phyloP scores from a whole-genome alignment of 2,888 invertebrate species.

The Heliconius cydno region DNA sequence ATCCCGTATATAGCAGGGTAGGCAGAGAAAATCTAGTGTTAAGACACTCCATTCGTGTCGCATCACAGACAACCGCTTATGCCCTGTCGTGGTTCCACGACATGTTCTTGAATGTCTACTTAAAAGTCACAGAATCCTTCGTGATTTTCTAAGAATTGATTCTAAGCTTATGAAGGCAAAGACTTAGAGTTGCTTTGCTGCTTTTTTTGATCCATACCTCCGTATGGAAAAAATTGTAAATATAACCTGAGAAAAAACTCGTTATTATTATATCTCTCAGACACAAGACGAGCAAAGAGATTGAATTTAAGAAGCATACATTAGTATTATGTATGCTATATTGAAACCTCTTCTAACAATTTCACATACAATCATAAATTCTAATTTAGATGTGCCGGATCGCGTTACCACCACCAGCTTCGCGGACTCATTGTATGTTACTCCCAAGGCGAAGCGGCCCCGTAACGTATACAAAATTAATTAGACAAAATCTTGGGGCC shows the following conservation, averaged over 20 bases:
- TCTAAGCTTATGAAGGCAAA: background rate
- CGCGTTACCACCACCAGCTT: constrained; percentile 80
- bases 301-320: background rate
- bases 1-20: too few species aligned
- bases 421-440: constrained; percentile 77
- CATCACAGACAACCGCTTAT: too few species aligned
- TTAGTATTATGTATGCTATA: constrained; percentile 18
- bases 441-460: constrained; percentile 81
- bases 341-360: constrained; percentile 77
- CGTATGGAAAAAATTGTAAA: constrained; percentile 6
- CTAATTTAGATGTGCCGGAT: constrained; percentile 80
- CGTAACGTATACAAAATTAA: constrained; percentile 81
- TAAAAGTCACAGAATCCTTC: too few species aligned
- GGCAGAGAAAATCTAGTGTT: too few species aligned
- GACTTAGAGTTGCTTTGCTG: too few species aligned
- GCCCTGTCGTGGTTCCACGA: too few species aligned
- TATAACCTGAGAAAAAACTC: background rate
- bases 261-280: constrained; percentile 7
- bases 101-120: too few species aligned
- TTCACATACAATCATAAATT: constrained; percentile 83
- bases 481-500: constrained; percentile 80
- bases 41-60: too few species aligned
- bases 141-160: too few species aligned
- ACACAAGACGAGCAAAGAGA: background rate
- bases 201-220: too few species aligned